Conservation (phyloP, 2,797 vertebrate species). For the Clamator glandarius region DNA sequence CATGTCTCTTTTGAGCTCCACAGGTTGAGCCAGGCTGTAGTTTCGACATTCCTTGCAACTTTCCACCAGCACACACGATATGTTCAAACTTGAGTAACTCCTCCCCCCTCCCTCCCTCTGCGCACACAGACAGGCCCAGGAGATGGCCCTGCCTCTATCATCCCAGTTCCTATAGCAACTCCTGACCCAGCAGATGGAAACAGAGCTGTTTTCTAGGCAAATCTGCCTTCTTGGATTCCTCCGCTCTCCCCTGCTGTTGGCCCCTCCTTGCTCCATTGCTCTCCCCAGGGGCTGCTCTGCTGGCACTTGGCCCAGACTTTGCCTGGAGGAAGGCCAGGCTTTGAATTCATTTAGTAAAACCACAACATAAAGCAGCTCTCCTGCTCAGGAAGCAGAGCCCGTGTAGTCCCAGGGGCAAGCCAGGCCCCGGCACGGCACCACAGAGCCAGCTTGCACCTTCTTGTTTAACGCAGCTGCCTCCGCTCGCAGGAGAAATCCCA, state of each 20-base stretch:
- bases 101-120: conserved; percentile 46
- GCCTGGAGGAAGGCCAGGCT: conserved; percentile 67
- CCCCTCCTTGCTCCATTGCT: conserved; percentile 60
- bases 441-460: background rate
- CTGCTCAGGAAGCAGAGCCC: conserved; percentile 60
- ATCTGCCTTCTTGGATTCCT: conserved; percentile 59
- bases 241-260: conserved; percentile 48
- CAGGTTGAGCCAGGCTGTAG: conserved; percentile 36
- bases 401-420: conserved; percentile 56
- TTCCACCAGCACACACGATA: conserved; percentile 41
- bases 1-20: background rate
- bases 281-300: conserved; percentile 49
- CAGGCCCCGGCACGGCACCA: background rate
- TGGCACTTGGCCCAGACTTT: conserved; percentile 52
- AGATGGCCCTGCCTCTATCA: conserved; percentile 68
- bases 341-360: conserved; percentile 67
- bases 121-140: conserved; percentile 44
- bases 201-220: conserved; percentile 62
- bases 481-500: fast-evolving
- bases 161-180: conserved; percentile 70
- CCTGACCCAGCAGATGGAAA: conserved; percentile 61
- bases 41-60: conserved; percentile 59
- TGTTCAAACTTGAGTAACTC: conserved; percentile 60
- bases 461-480: fast-evolving
- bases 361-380: conserved; percentile 69